Evolutionary conservation across 2,797 vertebrate species (phyloP), one percentile per base, ranked within the genome.

Genomic region (Emydoidea blandingii): DNA sequence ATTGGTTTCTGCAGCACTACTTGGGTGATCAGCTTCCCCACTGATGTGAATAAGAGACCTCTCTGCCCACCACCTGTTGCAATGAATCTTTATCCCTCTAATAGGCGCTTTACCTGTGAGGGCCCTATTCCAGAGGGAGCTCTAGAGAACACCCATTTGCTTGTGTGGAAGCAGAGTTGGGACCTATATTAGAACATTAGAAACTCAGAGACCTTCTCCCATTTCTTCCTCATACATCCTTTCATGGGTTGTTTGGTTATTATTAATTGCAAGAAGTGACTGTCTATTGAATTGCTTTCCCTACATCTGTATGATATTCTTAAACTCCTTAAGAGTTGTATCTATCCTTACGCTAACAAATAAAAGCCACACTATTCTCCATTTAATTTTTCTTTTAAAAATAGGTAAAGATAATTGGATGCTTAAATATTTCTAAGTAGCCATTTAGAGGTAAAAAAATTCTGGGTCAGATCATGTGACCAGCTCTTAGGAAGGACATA

Each of bases 71-170:
- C 41, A 81, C 5, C 27, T 74, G 44, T 18, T 65, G 23, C 68
- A 74, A 79, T 5, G 11, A 21, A 34, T 81, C 90, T 57, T 85
- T n/a, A 53, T 56, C 34, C 6, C 19, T 84, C 37, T 50, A 31
- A 27, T 16, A 84, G 3, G 2, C 4, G 27, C 18, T 81, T 57
- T 53, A 62, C 0, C n/a, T 88, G 53, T 0, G 6, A 23, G 25
- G 25, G 3, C 1, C 11, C 0, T 0, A 4, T 0, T 0, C 52
- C n/a, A 79, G 37, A 91, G 16, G 53, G 83, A 5, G 1, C 76
- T 29, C 19, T 29, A 79, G 5, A 31, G 54, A 56, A 16, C 65
- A 29, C 18, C 23, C 8, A 6, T 27, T 31, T 57, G 44, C 12
- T 29, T 72, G 41, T 41, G 37, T 18, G 34, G 44, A 47, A 76